Evolutionary conservation across 2,888 invertebrate genomes (phyloP).

Genomic region (Loripinus fragilis): DNA sequence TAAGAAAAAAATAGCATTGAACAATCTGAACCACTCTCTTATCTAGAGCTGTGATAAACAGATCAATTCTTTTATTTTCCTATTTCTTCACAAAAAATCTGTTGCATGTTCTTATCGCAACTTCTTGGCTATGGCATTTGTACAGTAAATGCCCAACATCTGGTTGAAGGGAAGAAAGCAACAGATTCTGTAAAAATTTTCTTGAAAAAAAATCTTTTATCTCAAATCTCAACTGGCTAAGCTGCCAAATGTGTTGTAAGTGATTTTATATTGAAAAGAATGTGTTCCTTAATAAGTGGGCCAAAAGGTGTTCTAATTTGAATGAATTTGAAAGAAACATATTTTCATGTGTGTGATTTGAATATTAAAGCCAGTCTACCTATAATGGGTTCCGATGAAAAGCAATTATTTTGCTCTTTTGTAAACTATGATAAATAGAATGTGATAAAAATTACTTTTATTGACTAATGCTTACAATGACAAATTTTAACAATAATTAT

Average conservation of each 20-base stretch:
- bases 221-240: too few species aligned
- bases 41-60: too few species aligned
- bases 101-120: too few species aligned
- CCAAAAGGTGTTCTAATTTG: conserved; percentile 16
- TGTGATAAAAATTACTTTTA: conserved; percentile 7
- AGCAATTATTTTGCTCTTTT: conserved; percentile 3
- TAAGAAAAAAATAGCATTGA: too few species aligned
- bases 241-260: conserved; percentile 11
- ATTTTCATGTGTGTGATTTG: neutral
- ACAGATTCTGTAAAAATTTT: too few species aligned
- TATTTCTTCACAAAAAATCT: too few species aligned
- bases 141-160: too few species aligned
- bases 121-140: too few species aligned
- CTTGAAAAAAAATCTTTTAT: too few species aligned
- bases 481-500: conserved; percentile 12
- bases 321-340: conserved; percentile 13
- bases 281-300: neutral
- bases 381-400: neutral
- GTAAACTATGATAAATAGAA: neutral
- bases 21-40: too few species aligned
- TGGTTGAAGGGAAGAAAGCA: too few species aligned
- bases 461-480: conserved; percentile 1
- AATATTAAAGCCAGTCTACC: neutral
- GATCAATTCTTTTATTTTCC: too few species aligned
- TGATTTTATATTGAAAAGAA: conserved; percentile 8